phyloP scores from a whole-genome alignment of 2,888 invertebrate species.

The Rhimphoctona megacephalus region DNA sequence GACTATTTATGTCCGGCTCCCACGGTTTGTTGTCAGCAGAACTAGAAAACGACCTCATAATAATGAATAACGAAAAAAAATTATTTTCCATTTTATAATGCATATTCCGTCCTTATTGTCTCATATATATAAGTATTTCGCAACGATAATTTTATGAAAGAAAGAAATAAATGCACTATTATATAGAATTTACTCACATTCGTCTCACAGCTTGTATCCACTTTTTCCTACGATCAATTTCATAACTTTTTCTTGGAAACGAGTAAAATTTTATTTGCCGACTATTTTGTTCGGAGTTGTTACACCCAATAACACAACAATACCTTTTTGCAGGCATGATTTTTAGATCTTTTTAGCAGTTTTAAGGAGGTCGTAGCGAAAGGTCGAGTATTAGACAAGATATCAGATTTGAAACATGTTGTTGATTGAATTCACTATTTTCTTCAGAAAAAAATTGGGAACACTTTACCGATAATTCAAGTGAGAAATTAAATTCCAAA shows the following conservation, averaged over 20 bases:
- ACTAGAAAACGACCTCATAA: background rate
- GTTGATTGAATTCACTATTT: too few species aligned
- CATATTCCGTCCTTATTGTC: conserved; percentile 10
- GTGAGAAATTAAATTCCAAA: too few species aligned
- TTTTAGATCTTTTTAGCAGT: background rate
- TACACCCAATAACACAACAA: conserved; percentile 20
- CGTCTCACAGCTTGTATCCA: conserved; percentile 9
- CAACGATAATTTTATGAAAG: conserved; percentile 17
- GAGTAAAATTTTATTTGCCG: background rate
- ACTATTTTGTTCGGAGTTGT: conserved; percentile 2
- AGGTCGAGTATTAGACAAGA: too few species aligned
- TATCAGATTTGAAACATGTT: too few species aligned
- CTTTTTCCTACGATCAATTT: conserved; percentile 1
- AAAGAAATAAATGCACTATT: conserved; percentile 12
- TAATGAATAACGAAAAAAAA: conserved; percentile 28
- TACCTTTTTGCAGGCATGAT: background rate
- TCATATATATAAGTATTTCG: background rate
- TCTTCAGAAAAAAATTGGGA: too few species aligned
- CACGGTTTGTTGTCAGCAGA: conserved; percentile 59
- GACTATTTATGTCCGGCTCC: conserved; percentile 47
- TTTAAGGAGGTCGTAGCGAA: too few species aligned
- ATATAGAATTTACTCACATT: conserved; percentile 5
- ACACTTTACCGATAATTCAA: too few species aligned
- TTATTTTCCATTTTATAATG: background rate
- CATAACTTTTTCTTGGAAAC: background rate